Evolutionary conservation across 1,140 invertebrate genomes (phyloP).

Genomic region (Bombus ignitus): DNA sequence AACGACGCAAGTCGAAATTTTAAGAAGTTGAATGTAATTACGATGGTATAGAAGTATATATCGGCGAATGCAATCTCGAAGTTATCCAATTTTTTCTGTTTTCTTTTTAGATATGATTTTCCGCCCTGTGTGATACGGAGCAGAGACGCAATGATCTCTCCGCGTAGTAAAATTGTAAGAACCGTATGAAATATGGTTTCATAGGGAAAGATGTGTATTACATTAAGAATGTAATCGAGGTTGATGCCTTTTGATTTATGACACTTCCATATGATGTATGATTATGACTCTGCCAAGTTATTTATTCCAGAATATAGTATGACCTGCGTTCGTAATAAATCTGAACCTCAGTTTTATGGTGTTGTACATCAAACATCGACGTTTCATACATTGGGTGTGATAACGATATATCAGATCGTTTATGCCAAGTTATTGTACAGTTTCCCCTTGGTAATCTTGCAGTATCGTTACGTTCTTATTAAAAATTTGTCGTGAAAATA

Average conservation of each 20-base stretch:
- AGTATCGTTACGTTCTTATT: background rate
- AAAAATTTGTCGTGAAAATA: background rate
- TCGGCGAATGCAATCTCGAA: no score
- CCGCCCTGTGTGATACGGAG: background rate
- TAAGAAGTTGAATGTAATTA: background rate
- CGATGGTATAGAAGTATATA: background rate
- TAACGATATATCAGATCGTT: background rate
- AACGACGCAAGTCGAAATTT: no score
- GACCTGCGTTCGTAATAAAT: constrained; percentile 9
- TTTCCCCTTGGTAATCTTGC: background rate
- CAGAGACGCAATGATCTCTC: background rate
- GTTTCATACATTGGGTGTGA: rapidly evolving
- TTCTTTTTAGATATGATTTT: background rate
- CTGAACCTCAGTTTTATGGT: background rate
- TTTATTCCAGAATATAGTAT: background rate
- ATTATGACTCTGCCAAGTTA: constrained; percentile 12
- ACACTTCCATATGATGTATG: background rate
- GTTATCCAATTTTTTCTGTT: no score
- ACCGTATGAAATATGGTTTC: constrained; percentile 1
- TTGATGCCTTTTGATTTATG: constrained; percentile 20
- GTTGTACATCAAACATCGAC: constrained; percentile 17
- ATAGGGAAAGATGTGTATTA: background rate
- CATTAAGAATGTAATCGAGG: background rate
- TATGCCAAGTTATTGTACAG: background rate
- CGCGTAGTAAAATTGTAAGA: background rate